These are phyloP conservation scores for Mamestra brassicae DNA, from an alignment of 2,888 invertebrate species.

Conservation along the genomic window DNA sequence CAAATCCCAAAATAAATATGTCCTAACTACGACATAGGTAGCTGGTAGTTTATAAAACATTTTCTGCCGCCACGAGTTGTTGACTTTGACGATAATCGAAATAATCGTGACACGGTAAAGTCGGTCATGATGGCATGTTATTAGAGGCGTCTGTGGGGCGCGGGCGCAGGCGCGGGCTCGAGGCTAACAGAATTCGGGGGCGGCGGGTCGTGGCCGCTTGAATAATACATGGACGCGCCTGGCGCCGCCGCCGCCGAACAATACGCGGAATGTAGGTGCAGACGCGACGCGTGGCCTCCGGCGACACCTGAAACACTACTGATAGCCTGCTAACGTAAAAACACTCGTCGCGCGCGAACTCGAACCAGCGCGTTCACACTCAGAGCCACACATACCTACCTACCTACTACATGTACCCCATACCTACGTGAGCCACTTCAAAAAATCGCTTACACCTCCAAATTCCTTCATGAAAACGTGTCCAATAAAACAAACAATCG, in stretches of 20 bases:
- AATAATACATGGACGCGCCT: constrained; percentile 84
- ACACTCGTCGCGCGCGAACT: constrained; percentile 65
- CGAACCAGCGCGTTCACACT: constrained; percentile 17
- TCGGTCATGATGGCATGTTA: constrained; percentile 86
- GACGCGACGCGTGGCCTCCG: constrained; percentile 64
- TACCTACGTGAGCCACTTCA: constrained; percentile 39
- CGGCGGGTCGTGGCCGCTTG: constrained; percentile 85
- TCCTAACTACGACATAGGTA: constrained; percentile 39
- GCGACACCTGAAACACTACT: constrained; percentile 66
- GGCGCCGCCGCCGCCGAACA: constrained; percentile 80
- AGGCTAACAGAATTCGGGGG: constrained; percentile 86
- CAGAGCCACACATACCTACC: constrained; percentile 4
- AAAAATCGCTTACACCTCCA: constrained; percentile 52
- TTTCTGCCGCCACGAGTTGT: constrained; percentile 71
- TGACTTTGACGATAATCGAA: constrained; percentile 79
- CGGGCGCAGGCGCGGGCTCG: constrained; percentile 65
- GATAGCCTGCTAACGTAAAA: constrained; percentile 70
- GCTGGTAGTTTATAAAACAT: constrained; percentile 57
- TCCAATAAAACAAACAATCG: constrained; percentile 58
- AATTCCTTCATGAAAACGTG: constrained; percentile 53
- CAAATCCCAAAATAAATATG: constrained; percentile 46
- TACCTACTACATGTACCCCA: constrained; percentile 10
- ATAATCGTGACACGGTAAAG: constrained; percentile 83
- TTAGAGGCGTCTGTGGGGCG: constrained; percentile 81
- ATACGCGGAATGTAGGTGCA: constrained; percentile 81